These are phyloP conservation scores for Leucoraja erinaceus DNA, from an alignment of 2,113 vertebrate genomes.

Conservation along the genomic window DNA sequence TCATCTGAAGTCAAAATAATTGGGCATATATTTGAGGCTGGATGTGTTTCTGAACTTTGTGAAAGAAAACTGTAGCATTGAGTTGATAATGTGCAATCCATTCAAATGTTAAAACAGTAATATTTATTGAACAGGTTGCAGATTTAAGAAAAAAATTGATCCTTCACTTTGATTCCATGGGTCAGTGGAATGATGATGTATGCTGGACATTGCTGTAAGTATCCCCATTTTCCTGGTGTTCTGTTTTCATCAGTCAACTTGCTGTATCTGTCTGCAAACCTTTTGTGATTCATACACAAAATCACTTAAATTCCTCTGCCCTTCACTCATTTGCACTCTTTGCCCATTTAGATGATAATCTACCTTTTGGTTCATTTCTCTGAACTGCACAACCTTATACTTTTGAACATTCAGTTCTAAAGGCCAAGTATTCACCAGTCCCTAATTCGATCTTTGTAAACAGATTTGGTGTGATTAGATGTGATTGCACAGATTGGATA, in stretches of 20 bases:
- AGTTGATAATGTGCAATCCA: neutral
- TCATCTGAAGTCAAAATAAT: neutral
- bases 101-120: neutral
- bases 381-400: no score
- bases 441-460: no score
- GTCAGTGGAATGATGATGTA: constrained; percentile 69
- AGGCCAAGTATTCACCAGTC: no score
- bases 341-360: no score
- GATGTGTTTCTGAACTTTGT: neutral
- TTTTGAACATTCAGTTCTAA: no score
- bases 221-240: neutral
- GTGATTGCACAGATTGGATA: no score
- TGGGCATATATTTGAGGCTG: neutral
- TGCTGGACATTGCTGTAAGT: constrained; percentile 79
- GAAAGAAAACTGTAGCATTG: neutral
- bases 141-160: constrained; percentile 70
- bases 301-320: no score
- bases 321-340: no score
- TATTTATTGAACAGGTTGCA: constrained; percentile 61
- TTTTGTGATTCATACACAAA: no score
- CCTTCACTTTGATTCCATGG: constrained; percentile 79
- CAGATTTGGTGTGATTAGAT: no score
- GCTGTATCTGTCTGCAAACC: no score
- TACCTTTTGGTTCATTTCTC: no score
- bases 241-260: neutral